Base-by-base conservation (phyloP, 1,140 invertebrate species). In the Zaprionus gabonicus region DNA sequence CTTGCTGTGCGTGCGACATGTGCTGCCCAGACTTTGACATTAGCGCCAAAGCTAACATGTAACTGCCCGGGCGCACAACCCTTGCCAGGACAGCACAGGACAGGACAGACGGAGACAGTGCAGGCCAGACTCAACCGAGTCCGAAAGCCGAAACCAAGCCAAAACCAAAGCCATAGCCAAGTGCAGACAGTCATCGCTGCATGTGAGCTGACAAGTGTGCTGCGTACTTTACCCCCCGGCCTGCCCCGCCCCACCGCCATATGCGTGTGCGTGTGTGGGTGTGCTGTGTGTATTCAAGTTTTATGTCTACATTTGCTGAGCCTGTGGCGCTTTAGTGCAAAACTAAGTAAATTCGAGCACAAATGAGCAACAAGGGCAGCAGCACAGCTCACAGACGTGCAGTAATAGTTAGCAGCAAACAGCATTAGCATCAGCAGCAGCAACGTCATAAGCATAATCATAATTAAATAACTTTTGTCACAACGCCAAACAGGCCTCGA, bases 401-500 rank as follows among this genome's bases (percentile, higher is more conserved):
- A 58, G 53, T 76, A 55, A 76, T 65, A 71, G 81, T 81, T 83
- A 74, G 80, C 64, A 74, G 72, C 80, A 62, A 66, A 79, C 60
- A 77, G 80, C 66, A 72, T 68, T 46, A 83, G 83, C 72, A 25
- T 49, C 71, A 38, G 71, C 63, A 53, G 13, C 23, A 53, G 23
- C 3, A 64, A 72, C 55, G 78, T 63, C 65, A 75, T 71, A 27
- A 81, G 77, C 84, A 76, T 87, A 87, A 87, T 87, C 81, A 87
- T 87, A 87, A 87, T 87, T 87, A 87, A 87, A 87, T 87, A 88
- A 87, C 84, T 87, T 87, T 88, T 88, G 84, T 83, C 81, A 83
- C 81, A 81, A 70, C 82, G 77, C 83, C 83, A 86, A 82, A 79
- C 71, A 86, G 73, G 80, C 68, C 36, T 81, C 65, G 70, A 41